Evolutionary conservation across 2,888 invertebrate genomes (phyloP), one percentile per base, ranked within the genome.

Genomic region (Diaphora mendica): DNA sequence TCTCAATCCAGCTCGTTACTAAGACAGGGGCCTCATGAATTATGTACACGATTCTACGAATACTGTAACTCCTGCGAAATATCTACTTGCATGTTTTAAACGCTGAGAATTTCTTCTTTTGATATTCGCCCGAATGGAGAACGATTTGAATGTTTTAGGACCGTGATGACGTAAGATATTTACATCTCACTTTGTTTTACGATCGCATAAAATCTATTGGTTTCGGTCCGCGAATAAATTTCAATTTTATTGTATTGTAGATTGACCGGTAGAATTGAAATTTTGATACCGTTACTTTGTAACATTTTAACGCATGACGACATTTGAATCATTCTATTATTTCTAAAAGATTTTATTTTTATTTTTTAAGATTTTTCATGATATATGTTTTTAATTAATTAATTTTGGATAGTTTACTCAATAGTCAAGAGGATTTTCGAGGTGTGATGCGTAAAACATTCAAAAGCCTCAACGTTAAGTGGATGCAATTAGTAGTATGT

Each of bases 1-100:
- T 92, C 90, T 91, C 90, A 90, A 90, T 90, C 91, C 90, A 86
- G 89, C 92, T 95, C 93, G 94, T 94, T 94, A 94, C 90, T 88
- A 89, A 92, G 91, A 92, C 91, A 93, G 86, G 83, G 89, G 84
- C 84, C 88, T 92, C 94, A 94, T 95, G 94, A 95, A 95, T 94
- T 94, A 95, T 94, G 92, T 91, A 94, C 85, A 87, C 87, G 92
- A 91, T 91, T 94, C 91, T 84, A 86, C 87, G 92, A 91, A 92
- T 94, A 94, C 93, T 91, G 91, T 91, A 88, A 89, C 89, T 89
- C 86, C 83, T 86, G 87, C 89, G 88, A 92, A 90, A 92, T 92
- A 92, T 91, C 90, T 88, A 92, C 92, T 92, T 92, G 91, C 90
- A 92, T 93, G 93, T 92, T 93, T 93, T 91, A 92, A 85, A 92